Evolutionary conservation across 2,797 vertebrate genomes (phyloP).

Genomic region (Smutsia temminckii): DNA sequence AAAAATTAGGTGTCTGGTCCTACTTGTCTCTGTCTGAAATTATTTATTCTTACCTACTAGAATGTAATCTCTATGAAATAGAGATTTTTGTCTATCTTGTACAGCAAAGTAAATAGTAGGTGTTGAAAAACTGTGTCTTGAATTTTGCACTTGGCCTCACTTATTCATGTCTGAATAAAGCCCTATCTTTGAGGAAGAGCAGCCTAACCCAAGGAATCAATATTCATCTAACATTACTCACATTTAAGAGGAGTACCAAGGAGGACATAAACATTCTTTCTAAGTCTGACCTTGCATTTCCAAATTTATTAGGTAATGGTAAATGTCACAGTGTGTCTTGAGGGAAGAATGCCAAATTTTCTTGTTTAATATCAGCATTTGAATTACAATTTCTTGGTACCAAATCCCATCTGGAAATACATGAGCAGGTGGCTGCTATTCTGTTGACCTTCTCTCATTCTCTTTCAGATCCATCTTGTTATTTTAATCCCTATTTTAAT

Average conservation of each 20-base stretch:
- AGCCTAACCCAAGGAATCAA: background rate
- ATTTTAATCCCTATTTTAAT: background rate
- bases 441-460: slow-evolving; percentile 38
- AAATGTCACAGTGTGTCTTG: slow-evolving; percentile 65
- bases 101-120: background rate
- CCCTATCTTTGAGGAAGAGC: background rate
- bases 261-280: slow-evolving; percentile 23
- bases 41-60: background rate
- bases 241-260: slow-evolving; percentile 37
- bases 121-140: background rate
- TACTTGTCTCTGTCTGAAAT: background rate
- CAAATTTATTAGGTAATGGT: slow-evolving; percentile 52
- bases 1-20: background rate
- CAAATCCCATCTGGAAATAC: slow-evolving; percentile 56
- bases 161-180: background rate
- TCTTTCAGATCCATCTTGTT: slow-evolving; percentile 1
- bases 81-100: background rate
- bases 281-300: slow-evolving; percentile 38
- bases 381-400: slow-evolving; percentile 66
- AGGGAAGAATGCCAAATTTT: slow-evolving; percentile 60
- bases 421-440: slow-evolving; percentile 9
- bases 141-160: background rate
- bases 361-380: slow-evolving; percentile 31
- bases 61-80: background rate
- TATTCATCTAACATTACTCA: slow-evolving; percentile 23